A percentile compares a stretch with the other conserved stretches of the same genome.
Conservation (phyloP, 2,888 invertebrate species). For the Carpatolechia fugitivella region DNA sequence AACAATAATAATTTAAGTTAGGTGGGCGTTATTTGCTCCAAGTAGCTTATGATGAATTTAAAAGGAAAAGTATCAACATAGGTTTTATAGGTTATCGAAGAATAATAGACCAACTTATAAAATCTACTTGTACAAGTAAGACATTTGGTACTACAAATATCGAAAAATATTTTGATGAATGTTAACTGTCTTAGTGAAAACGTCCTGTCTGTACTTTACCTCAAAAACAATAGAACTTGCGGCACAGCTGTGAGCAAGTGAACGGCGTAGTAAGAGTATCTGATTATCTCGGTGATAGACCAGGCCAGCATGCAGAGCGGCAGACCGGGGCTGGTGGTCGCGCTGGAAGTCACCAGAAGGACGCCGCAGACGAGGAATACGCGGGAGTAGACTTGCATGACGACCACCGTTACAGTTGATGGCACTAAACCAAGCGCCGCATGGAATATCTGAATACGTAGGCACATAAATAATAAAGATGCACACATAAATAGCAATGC, state of each 20-base stretch:
- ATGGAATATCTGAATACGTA: slow-evolving; percentile 89
- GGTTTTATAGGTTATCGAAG: no score
- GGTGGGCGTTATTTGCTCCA: no score
- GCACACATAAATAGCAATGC: no score
- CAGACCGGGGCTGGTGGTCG: slow-evolving; percentile 87
- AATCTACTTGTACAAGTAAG: no score
- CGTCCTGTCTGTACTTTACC: slow-evolving; percentile 80
- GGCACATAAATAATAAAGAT: no score
- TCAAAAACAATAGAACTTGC: slow-evolving; percentile 86
- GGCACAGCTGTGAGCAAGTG: slow-evolving; percentile 88
- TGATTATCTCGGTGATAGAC: slow-evolving; percentile 96
- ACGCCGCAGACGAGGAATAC: slow-evolving; percentile 93
- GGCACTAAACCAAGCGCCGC: slow-evolving; percentile 89
- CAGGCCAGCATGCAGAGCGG: slow-evolving; percentile 92
- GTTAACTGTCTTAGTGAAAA: no score
- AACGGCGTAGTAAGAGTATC: slow-evolving; percentile 94
- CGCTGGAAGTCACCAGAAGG: slow-evolving; percentile 85
- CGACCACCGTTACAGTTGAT: slow-evolving; percentile 90
- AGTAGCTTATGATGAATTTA: no score
- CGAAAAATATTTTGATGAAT: no score
- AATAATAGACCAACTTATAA: no score
- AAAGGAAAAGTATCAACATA: no score
- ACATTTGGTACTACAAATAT: no score
- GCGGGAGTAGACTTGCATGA: slow-evolving; percentile 93
- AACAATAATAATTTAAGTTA: no score